A percentile compares a stretch with the other conserved stretches of the same genome.
Conservation (phyloP, 2,888 invertebrate species). For the Drosophila cognata region DNA sequence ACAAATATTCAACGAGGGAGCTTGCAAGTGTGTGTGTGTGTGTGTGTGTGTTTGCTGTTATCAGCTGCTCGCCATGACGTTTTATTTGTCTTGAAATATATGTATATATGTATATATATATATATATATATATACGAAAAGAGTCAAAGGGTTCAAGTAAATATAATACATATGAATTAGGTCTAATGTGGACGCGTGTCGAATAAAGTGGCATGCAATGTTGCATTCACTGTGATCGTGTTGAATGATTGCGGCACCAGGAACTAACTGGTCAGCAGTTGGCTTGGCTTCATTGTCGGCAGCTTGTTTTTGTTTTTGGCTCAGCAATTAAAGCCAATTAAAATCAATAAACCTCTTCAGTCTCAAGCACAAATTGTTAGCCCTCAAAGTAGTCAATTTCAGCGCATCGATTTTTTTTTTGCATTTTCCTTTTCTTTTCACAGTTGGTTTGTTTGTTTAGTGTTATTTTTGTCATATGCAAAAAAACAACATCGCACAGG, state of each 20-base stretch:
- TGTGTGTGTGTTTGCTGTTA: constrained; percentile 23
- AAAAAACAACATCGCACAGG: constrained; percentile 46
- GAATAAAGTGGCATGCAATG: background rate
- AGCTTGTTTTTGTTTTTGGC: constrained; percentile 8
- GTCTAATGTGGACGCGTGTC: constrained; percentile 3
- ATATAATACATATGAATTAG: background rate
- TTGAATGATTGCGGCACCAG: constrained; percentile 34
- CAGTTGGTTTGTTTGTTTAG: constrained; percentile 4
- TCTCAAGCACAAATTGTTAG: constrained; percentile 46
- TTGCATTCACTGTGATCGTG: constrained; percentile 48
- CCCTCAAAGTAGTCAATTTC: constrained; percentile 37
- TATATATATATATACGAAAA: background rate
- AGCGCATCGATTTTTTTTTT: constrained; percentile 20
- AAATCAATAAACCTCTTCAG: constrained; percentile 66
- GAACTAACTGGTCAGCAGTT: constrained; percentile 1
- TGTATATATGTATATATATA: background rate
- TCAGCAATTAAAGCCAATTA: constrained; percentile 66
- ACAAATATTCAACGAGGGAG: constrained; percentile 32
- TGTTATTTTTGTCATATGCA: constrained; percentile 13
- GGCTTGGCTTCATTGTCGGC: too few relatives aligned
- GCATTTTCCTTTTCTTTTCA: constrained; percentile 7
- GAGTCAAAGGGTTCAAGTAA: constrained; percentile 34
- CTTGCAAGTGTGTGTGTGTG: background rate
- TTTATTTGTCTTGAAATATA: constrained; percentile 41
- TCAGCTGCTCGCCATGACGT: constrained; percentile 34